Evolutionary conservation across 35 echinoderm and acorn worm genomes (phyloP), one percentile per base, ranked within the genome.

Genomic region (Stichopus chloronotus): DNA sequence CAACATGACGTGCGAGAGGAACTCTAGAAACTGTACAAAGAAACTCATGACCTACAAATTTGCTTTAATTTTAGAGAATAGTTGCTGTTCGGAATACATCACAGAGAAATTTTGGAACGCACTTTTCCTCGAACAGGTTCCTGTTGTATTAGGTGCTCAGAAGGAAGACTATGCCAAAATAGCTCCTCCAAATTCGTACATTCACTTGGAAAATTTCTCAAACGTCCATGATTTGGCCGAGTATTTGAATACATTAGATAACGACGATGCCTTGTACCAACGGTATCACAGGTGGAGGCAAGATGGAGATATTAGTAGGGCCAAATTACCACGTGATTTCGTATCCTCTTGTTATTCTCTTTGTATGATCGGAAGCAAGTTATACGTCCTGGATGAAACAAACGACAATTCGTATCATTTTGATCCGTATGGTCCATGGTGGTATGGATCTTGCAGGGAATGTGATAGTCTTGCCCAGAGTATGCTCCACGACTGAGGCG

Each of bases 101-200:
- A 93, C 90, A 10, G 80, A 86, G 0, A 90, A 93, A 12, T 95
- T 95, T 25, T 95, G 94, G 94, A 78, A 93, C 4, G 59, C 94
- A 52, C 72, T 95, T 30, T 52, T 9, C 9, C 55, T 60, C 68
- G 52, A 71, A 20, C 71, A 83, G 13, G 90, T 95, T 6, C 94
- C 94, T 43, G 78, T 95, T 9, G 87, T 93, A 13, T 95, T 92
- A 57, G 94, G 94, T 5, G 90, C 58, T 58, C 52, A 52, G 3
- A 93, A 25, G 17, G 56, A 76, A 12, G 94, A 92, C 17, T 82
- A 93, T 25, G 83, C 52, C 5, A 58, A 72, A 20, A 5, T 95
- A 11, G 94, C 94, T 19, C 94, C 94, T 55, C 94, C 94, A 9
- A 14, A 86, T 53, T 95, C 94, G 0, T 95, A 60, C 52, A 93